Evolutionary conservation across 1,140 invertebrate genomes (phyloP).

Genomic region (Heliconius hewitsoni): DNA sequence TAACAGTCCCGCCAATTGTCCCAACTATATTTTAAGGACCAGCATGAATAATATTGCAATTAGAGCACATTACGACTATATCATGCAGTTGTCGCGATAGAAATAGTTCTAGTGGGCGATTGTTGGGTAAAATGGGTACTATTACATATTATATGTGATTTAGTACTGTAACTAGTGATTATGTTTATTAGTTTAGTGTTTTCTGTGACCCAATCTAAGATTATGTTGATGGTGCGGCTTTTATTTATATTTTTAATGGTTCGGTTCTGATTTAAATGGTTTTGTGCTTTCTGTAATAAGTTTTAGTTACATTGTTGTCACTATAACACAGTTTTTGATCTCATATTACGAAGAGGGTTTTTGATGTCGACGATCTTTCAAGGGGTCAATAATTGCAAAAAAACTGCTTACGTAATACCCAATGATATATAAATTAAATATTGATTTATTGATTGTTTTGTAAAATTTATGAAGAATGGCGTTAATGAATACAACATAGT

Average conservation of each 20-base stretch:
- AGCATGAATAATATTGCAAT: constrained; percentile 37
- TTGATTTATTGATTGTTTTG: too few relatives aligned
- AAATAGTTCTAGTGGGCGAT: constrained; percentile 38
- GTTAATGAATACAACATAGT: too few relatives aligned
- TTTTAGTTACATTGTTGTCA: background rate
- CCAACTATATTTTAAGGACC: constrained; percentile 23
- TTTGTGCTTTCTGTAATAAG: background rate
- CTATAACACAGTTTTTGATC: background rate
- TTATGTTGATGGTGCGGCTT: background rate
- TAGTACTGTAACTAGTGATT: constrained; percentile 7
- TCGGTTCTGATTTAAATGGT: background rate
- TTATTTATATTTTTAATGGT: constrained; percentile 3
- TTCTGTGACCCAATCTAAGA: background rate
- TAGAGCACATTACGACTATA: constrained; percentile 35
- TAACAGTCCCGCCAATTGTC: constrained; percentile 33
- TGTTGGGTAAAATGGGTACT: constrained; percentile 28
- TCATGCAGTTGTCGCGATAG: constrained; percentile 37
- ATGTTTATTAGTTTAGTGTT: background rate
- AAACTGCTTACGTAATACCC: too few relatives aligned
- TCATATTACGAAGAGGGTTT: too few relatives aligned
- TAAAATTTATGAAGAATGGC: too few relatives aligned
- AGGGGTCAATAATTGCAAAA: too few relatives aligned
- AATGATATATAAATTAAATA: too few relatives aligned
- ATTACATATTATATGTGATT: constrained; percentile 43
- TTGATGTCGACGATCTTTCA: too few relatives aligned